Evolutionary conservation across 2,888 invertebrate species (phyloP), one percentile per base, ranked within the genome.

Genomic region (Agrochola litura): DNA sequence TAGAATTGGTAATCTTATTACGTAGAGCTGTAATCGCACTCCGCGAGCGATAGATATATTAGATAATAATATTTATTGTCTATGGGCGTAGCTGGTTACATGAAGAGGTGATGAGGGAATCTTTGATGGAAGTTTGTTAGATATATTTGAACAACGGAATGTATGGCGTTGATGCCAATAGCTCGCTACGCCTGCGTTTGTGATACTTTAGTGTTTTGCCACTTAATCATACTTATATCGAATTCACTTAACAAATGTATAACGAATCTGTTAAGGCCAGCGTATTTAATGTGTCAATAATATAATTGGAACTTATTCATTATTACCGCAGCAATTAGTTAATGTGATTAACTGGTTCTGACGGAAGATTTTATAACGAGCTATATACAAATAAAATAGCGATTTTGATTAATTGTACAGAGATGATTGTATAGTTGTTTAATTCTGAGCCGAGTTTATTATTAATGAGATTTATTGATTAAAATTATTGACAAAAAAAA

Each of bases 1-100:
- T 86, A 86, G 86, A 84, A 80, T 81, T 85, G 84, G 78, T 89
- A 84, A 80, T 88, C 66, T 78, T 83, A 77, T 77, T 77, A 76
- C 25, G 71, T 81, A 81, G 75, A 46, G 72, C 82, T 70, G 73
- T 82, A 83, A 82, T 81, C 69, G 83, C 79, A 79, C 86, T 84
- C 79, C 52, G 85, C 85, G 77, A 82, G 85, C 75, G 66, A 70
- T 76, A 54, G 54, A 37, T 76, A 78, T 61, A 16, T 58, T 64
- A 68, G 73, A 16, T 61, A 25, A 30, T 66, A 85, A 76, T 77
- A 69, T 76, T 70, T 82, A 77, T 58, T 78, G 58, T 66, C 52
- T 37, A 64, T 63, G 73, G 80, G 69, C 56, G 70, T 80, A 83
- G 79, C 52, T 63, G 66, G 67, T 56, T 30, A 58, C 43, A 49